phyloP scores from a whole-genome alignment of 2,113 vertebrate species.

The Pogona vitticeps region DNA sequence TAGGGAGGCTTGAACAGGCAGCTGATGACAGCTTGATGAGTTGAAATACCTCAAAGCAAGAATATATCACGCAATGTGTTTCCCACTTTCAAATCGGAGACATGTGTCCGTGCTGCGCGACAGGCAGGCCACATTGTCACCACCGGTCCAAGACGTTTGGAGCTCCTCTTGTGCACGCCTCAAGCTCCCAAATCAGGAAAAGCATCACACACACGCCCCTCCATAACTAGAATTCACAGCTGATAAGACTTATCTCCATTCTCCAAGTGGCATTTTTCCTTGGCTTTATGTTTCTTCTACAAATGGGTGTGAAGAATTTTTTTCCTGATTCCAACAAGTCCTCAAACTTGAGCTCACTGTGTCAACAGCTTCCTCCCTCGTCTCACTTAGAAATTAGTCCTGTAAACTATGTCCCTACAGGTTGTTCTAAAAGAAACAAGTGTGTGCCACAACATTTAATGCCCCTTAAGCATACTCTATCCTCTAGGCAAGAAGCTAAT shows the following conservation, averaged over 20 bases:
- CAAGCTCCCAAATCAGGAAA: constrained; percentile 33
- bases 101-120: not conserved
- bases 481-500: too few relatives aligned
- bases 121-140: constrained; percentile 37
- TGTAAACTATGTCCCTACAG: not conserved
- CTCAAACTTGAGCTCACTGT: constrained; percentile 12
- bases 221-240: not conserved
- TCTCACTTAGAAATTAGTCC: not conserved
- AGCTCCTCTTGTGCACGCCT: not conserved
- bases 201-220: constrained; percentile 8
- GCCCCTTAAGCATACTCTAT: too few relatives aligned
- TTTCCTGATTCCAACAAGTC: constrained; percentile 38
- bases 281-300: constrained; percentile 38
- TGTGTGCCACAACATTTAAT: too few relatives aligned
- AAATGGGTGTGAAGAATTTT: constrained; percentile 22
- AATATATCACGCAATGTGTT: constrained; percentile 3
- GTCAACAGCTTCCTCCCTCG: not conserved
- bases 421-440: not conserved
- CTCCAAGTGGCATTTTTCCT: constrained; percentile 33
- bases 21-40: constrained; percentile 30
- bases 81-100: constrained; percentile 32
- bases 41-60: constrained; percentile 24
- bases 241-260: constrained; percentile 42
- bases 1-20: not conserved
- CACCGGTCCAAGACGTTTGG: not conserved